Evolutionary conservation across 2,113 vertebrate genomes (phyloP).

Genomic region (Manacus vitellinus): DNA sequence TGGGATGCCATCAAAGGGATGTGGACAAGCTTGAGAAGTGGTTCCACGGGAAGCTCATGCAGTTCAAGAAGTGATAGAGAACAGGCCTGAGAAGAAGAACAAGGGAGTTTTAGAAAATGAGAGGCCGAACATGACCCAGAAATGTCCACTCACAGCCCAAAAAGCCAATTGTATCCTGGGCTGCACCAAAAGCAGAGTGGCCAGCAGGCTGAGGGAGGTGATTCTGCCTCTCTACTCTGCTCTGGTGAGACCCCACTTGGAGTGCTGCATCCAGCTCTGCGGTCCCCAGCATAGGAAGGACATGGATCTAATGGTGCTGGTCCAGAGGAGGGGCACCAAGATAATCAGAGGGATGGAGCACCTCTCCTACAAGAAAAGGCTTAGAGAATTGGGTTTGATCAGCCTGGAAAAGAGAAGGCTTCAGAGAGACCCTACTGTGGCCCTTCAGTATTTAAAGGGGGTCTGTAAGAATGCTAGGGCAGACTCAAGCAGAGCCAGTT

Average conservation of each 20-base stretch:
- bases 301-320: background rate
- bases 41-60: background rate
- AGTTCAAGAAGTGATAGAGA: background rate
- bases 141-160: background rate
- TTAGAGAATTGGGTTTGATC: background rate
- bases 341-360: background rate
- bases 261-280: background rate
- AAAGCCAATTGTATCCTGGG: background rate
- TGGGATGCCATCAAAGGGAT: background rate
- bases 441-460: background rate
- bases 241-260: background rate
- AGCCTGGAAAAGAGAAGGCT: background rate
- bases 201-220: background rate
- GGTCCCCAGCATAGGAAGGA: background rate
- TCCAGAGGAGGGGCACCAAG: background rate
- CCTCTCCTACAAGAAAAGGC: background rate
- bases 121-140: background rate
- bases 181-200: background rate
- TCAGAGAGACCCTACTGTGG: background rate
- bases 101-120: background rate
- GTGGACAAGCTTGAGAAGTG: fast-evolving
- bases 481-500: background rate
- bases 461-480: background rate
- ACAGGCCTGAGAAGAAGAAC: background rate
- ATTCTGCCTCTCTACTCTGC: background rate